A percentile compares a stretch with the other conserved stretches of the same genome.
phyloP scores from a whole-genome alignment of 2,113 vertebrate species.

The Columba livia region DNA sequence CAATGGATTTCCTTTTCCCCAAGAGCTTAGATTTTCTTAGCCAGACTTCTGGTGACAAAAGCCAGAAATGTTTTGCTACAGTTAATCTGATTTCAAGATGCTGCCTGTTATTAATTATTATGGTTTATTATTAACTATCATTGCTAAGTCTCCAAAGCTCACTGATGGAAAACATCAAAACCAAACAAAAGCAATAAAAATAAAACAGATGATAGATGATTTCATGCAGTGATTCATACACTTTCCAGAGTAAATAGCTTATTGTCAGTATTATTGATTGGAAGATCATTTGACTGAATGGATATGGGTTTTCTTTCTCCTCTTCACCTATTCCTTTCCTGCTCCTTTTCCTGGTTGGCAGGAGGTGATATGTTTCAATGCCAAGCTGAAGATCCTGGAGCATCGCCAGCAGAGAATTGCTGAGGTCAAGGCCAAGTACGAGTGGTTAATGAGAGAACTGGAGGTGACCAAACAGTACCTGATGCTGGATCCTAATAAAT shows the following conservation, averaged over 20 bases:
- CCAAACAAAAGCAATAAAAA: conserved; percentile 29
- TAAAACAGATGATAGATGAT: conserved; percentile 17
- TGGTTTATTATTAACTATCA: conserved; percentile 29
- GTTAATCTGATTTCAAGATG: conserved; percentile 36
- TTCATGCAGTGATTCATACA: background rate
- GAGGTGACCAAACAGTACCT: conserved; percentile 93
- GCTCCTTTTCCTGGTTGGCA: conserved; percentile 43
- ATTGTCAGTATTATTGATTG: background rate
- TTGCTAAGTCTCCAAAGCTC: conserved; percentile 13
- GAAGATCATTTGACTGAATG: background rate
- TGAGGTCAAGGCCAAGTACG: conserved; percentile 92
- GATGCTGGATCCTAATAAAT: conserved; percentile 96
- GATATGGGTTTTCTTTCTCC: background rate
- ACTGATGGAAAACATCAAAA: conserved; percentile 27
- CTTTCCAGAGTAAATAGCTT: background rate
- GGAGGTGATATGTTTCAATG: conserved; percentile 86
- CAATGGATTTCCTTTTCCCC: background rate
- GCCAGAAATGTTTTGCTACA: background rate
- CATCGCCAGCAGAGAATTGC: conserved; percentile 94
- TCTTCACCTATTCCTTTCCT: background rate
- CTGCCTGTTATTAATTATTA: conserved; percentile 41
- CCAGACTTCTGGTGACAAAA: background rate
- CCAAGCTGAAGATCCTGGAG: conserved; percentile 90
- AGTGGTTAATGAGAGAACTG: conserved; percentile 95
- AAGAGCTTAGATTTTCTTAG: background rate